Evolutionary conservation across 2,113 vertebrate genomes (phyloP).

Genomic region (Phalacrocorax aristotelis): DNA sequence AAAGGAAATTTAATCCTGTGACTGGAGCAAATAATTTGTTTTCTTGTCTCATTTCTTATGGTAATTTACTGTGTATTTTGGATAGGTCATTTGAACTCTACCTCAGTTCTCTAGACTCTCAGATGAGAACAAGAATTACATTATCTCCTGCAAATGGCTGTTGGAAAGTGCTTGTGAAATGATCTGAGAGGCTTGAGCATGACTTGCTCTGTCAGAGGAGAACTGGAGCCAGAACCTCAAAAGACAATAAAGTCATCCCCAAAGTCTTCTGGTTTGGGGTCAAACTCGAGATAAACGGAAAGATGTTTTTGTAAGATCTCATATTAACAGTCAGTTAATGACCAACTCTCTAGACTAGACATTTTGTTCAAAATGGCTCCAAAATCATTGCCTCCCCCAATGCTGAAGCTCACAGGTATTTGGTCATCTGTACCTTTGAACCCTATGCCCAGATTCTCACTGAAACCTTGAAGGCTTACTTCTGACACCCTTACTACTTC

Average conservation of each 20-base stretch:
- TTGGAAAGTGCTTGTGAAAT: background rate
- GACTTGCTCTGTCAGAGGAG: background rate
- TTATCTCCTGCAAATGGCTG: background rate
- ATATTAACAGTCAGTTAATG: constrained; percentile 13
- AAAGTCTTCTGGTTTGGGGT: background rate
- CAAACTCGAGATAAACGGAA: background rate
- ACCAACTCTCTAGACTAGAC: background rate
- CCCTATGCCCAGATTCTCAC: background rate
- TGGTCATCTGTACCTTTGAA: background rate
- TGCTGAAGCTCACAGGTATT: background rate
- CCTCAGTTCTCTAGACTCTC: background rate
- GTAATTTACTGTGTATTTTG: constrained; percentile 19
- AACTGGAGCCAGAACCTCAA: background rate
- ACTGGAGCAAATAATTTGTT: constrained; percentile 26
- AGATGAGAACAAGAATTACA: background rate
- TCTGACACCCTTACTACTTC: background rate
- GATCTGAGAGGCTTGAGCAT: background rate
- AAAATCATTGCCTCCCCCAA: background rate
- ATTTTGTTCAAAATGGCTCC: background rate
- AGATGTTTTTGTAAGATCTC: constrained; percentile 7
- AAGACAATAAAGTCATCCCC: background rate
- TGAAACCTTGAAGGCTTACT: background rate
- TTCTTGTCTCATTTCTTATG: background rate
- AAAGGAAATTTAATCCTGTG: constrained; percentile 21
- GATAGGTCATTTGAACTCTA: background rate